Base-by-base conservation (phyloP, 2,113 vertebrate genomes). In the Coryphaenoides rupestris region DNA sequence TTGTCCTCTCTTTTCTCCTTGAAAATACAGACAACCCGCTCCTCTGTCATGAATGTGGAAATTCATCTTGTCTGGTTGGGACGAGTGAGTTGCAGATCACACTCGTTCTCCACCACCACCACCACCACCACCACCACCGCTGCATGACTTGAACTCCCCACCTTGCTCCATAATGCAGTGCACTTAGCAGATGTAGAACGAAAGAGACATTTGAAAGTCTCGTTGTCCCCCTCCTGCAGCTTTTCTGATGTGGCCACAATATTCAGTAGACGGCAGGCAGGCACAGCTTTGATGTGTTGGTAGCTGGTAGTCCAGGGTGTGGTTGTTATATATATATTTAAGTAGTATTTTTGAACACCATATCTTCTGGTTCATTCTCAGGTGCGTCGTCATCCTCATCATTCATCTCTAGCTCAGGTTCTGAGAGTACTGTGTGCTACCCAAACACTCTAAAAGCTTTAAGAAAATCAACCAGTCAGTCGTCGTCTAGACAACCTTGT, bases 31-130 rank as follows among this genome's bases (percentile, higher is more conserved):
- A 49, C 5, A 4, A 62, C 21, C 33, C 28, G 2, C 60, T 62
- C 19, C 21, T 23, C 60, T 16, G 60, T 45, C 45, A 50, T 49
- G 60, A 50, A 21, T 21, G 19, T 21, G 46, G 60, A 62, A 45
- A 24, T 62, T 45, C 60, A 62, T 15, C 45, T 14, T 23, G 47
- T 62, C 15, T 49, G 60, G 15, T 23, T 62, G 40, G 60, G 60
- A 5, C 17, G 5, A 21, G 50, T 62, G 21, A 62, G 21, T 22
- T 60, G 58, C 19, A 4, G 58, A 19, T 45, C 12, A 47, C 33
- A 60, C 33, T 60, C 58, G 13, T 60, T 5, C 3, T 60, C 28
- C n/a, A 60, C 46, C 4, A 62, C 14, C n/a, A 50, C 60, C 17
- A 19, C 60, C n/a, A n/a, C n/a, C n/a, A n/a, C 28, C n/a, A 60